Base-by-base conservation (phyloP, 2,113 vertebrate species). In the Hypocryptadius cinnamomeus region DNA sequence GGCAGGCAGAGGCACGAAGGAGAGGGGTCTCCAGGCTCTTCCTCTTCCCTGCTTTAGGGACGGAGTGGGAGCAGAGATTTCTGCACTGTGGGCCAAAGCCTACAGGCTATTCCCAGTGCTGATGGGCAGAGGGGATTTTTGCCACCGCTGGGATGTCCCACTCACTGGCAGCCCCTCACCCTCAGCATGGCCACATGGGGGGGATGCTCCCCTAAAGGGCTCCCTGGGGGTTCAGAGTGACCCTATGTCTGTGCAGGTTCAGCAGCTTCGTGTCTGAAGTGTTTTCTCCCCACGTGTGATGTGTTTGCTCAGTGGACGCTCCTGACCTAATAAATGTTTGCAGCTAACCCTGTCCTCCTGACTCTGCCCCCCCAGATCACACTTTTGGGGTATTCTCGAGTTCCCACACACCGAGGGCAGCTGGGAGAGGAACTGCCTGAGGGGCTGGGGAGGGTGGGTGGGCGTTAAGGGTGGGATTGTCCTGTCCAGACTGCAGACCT, bases 281-380 rank as follows among this genome's bases (percentile, higher is more conserved):
- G 28, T 82, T 69, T 13, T 23, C 18, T 23, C 16, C 30, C 54
- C 18, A 27, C 0, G 9, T 25, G 28, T 5, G 28, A 20, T 9
- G 60, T n/a, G 37, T 31, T 37, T 73, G 54, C 79, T 79, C 88
- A 44, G 59, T 51, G 79, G 73, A 77, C 35, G 53, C 45, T 80
- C 89, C 73, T 10, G 7, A 78, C 35, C 60, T 64, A 98, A 97
- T 98, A 98, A 98, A 98, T 48, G 77, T 93, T 91, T 88, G 73
- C 82, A 95, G 92, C 78, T 63, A 60, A 50, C 33, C 13, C 35
- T 1, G 7, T 48, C 27, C 30, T 69, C 19, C 35, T 3, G 7
- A 30, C 80, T 80, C 33, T 50, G 45, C 35, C 6, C 33, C 59
- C 59, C 60, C 40, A 8, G 19, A 22, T 45, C 35, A 9, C 6